phyloP scores from a whole-genome alignment of 2,797 vertebrate species.

The Cuculus canorus region DNA sequence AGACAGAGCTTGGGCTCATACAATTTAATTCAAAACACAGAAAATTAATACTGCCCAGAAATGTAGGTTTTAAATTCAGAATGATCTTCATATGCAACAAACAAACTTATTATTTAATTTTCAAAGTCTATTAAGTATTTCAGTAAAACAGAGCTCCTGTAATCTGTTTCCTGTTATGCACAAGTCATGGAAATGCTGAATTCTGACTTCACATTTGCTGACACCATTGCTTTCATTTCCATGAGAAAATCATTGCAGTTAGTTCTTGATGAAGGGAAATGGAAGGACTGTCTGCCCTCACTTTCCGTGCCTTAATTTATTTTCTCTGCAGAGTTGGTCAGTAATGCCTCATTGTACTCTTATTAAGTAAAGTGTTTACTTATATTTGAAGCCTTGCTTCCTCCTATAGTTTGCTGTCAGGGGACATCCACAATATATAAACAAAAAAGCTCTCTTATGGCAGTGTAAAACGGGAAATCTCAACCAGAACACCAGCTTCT shows the following conservation, averaged over 20 bases:
- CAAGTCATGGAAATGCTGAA: conserved; percentile 58
- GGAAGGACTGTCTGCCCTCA: not conserved
- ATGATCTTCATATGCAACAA: not conserved
- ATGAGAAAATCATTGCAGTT: conserved; percentile 5
- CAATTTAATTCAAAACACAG: not conserved
- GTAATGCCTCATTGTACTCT: not conserved
- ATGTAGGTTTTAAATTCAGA: not conserved
- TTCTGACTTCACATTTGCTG: conserved; percentile 58
- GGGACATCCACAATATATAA: not conserved
- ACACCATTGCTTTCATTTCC: conserved; percentile 66
- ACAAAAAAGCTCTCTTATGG: not conserved
- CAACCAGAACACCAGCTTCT: not conserved
- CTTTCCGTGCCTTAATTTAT: not conserved
- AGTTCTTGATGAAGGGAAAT: not conserved
- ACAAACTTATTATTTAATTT: not conserved
- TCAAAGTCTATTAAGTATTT: conserved; percentile 7
- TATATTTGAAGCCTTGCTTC: not conserved
- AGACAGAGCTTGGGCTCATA: not conserved
- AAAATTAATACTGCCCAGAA: not conserved
- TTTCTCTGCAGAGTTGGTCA: not conserved
- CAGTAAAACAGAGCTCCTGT: conserved; percentile 61
- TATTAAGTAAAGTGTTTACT: not conserved
- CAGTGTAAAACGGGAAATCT: not conserved
- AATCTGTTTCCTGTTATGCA: conserved; percentile 74
- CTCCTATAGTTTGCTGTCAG: not conserved